Percentiles rank a stretch among this genome's conserved stretches.
phyloP scores from a whole-genome alignment of 2,797 vertebrate species.

The Perodicticus potto region DNA sequence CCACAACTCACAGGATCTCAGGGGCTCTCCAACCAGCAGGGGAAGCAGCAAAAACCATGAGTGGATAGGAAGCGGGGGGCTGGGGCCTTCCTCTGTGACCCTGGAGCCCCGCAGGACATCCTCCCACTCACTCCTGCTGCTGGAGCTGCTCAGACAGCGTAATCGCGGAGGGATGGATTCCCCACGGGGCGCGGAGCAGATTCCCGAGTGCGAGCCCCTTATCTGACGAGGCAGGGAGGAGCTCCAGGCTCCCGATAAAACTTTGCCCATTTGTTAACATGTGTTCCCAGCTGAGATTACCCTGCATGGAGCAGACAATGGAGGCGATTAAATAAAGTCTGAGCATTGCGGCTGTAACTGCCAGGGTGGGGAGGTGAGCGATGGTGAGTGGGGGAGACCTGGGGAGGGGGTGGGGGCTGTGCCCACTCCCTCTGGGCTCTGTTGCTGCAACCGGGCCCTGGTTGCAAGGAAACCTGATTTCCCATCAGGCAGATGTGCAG shows the following conservation, averaged over 20 bases:
- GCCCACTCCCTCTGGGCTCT: not conserved
- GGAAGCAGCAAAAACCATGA: too few species aligned
- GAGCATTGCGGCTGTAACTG: not conserved
- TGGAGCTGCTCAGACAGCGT: rapidly evolving
- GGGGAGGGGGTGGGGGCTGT: rapidly evolving
- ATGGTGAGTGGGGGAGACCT: not conserved
- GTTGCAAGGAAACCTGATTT: not conserved
- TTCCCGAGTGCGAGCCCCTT: not conserved
- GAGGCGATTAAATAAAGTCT: not conserved
- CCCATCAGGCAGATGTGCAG: rapidly evolving
- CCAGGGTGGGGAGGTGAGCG: not conserved
- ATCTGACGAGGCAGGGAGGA: not conserved
- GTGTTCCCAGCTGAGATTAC: not conserved
- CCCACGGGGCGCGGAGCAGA: rapidly evolving
- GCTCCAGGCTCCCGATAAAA: not conserved
- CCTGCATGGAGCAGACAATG: not conserved
- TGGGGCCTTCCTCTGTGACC: not conserved
- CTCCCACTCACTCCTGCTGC: rapidly evolving
- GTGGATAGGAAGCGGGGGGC: not conserved
- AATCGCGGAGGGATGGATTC: rapidly evolving
- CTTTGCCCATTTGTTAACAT: conserved; percentile 42
- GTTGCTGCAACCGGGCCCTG: rapidly evolving
- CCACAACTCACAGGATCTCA: rapidly evolving
- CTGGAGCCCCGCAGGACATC: not conserved
- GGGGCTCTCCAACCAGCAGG: not conserved